Evolutionary conservation across 2,113 vertebrate genomes (phyloP), one percentile per base, ranked within the genome.

Genomic region (Scomber japonicus): DNA sequence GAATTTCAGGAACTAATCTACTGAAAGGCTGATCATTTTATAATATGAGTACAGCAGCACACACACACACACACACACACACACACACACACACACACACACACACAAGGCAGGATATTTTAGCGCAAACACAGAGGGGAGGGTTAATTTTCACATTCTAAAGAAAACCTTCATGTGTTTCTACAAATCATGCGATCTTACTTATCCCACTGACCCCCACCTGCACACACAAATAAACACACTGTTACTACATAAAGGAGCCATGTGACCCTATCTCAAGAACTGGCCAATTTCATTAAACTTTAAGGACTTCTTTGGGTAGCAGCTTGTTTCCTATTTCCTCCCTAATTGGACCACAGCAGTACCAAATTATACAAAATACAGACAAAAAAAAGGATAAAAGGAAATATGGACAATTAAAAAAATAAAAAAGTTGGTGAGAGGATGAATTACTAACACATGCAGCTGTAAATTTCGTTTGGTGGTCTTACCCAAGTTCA

Each of bases 221-320:
- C 21, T 24, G 53, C 66, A 70, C 55, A 56, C 30, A 61, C 9
- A 56, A 17, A 68, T 19, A 60, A 15, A 63, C 55, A 55, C 69
- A 51, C 60, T 30, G 55, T 50, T 46, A 35, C 68, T 74, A 30
- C 30, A 77, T 80, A 71, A 53, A 62, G 55, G 70, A 67, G 73
- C 31, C 90, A 90, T 89, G 87, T 92, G 93, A 91, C 46, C 17
- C 30, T 6, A 57, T 90, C 89, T 85, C 89, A 89, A 87, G 88
- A 83, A 51, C 53, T 57, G 21, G 16, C 10, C 55, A 78, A 82
- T 85, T 83, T 59, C 71, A 84, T 88, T 81, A 70, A 79, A 51
- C 44, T 71, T 65, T 64, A 73, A 46, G 17, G 11, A 40, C 40
- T 53, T n/a, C 48, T 49, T 44, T 63, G 27, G 35, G 56, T 45